Conservation (phyloP, 2,888 invertebrate species). For the Spodoptera picta region DNA sequence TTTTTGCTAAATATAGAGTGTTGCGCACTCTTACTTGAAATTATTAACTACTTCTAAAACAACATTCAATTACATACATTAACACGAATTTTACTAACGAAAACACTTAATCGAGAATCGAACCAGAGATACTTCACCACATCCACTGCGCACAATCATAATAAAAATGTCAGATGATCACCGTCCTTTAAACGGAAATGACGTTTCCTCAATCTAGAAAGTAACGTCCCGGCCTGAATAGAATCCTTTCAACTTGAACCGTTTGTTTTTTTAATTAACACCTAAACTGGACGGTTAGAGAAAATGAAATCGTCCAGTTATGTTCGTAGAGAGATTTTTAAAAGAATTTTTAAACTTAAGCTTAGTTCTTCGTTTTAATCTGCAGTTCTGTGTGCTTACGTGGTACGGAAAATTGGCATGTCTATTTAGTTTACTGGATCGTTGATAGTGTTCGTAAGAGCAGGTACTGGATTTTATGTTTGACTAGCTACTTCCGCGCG, state of each 20-base stretch:
- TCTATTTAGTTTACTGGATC: too few species aligned
- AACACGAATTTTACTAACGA: too few species aligned
- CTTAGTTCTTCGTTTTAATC: slow-evolving; percentile 4
- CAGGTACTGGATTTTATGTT: too few species aligned
- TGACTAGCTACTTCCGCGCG: too few species aligned
- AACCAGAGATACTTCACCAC: slow-evolving; percentile 6
- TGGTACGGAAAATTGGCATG: too few species aligned
- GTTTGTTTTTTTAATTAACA: slow-evolving; percentile 57
- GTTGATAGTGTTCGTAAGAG: too few species aligned
- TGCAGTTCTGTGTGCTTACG: neutral
- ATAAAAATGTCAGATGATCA: slow-evolving; percentile 72
- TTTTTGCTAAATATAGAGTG: too few species aligned
- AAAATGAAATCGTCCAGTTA: slow-evolving; percentile 45
- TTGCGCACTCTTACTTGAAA: neutral
- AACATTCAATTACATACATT: too few species aligned
- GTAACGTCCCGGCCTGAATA: slow-evolving; percentile 57
- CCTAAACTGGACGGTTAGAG: slow-evolving; percentile 41
- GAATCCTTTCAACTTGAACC: slow-evolving; percentile 48
- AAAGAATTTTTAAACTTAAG: slow-evolving; percentile 11
- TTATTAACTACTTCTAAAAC: neutral
- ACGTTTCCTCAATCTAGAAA: slow-evolving; percentile 66
- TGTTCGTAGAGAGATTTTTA: slow-evolving; percentile 27
- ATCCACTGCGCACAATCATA: slow-evolving; percentile 42
- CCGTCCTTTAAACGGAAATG: slow-evolving; percentile 70
- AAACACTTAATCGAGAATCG: neutral